Percentiles rank a stretch among this genome's conserved stretches.
phyloP scores from a whole-genome alignment of 2,797 vertebrate genomes.

The Lagocephalus sceleratus region DNA sequence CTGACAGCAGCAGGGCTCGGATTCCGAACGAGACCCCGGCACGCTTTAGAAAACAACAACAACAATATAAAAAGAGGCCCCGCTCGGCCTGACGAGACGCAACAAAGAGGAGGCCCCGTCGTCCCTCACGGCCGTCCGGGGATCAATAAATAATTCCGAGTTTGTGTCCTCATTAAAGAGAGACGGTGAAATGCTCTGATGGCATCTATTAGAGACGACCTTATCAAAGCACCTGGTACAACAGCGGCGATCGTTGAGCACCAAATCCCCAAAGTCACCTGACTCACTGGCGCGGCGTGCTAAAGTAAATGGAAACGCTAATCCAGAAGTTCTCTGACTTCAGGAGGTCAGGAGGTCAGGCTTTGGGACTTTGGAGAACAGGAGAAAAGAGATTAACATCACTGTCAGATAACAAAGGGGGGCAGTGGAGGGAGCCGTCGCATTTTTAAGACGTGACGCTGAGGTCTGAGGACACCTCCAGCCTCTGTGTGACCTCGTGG shows the following conservation, averaged over 20 bases:
- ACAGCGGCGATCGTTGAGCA: conserved; percentile 16
- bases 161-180: conserved; percentile 27
- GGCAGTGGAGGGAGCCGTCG: background rate
- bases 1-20: conserved; percentile 41
- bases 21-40: no score
- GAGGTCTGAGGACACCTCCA: conserved; percentile 11
- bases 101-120: conserved; percentile 17
- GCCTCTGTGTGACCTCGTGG: conserved; percentile 32
- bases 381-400: background rate
- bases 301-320: conserved; percentile 65
- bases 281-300: conserved; percentile 48
- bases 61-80: no score
- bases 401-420: conserved; percentile 9
- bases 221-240: conserved; percentile 16
- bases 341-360: no score
- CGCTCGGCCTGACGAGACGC: conserved; percentile 3
- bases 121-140: conserved; percentile 11
- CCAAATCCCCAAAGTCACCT: conserved; percentile 39
- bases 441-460: background rate
- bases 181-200: conserved; percentile 23
- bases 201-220: conserved; percentile 32
- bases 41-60: no score
- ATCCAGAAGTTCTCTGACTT: conserved; percentile 22
- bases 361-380: background rate
- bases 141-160: conserved; percentile 51